Evolutionary conservation across 23 tunicate genomes (phyloP), one percentile per base, ranked within the genome.

Genomic region (Diplosoma virens): DNA sequence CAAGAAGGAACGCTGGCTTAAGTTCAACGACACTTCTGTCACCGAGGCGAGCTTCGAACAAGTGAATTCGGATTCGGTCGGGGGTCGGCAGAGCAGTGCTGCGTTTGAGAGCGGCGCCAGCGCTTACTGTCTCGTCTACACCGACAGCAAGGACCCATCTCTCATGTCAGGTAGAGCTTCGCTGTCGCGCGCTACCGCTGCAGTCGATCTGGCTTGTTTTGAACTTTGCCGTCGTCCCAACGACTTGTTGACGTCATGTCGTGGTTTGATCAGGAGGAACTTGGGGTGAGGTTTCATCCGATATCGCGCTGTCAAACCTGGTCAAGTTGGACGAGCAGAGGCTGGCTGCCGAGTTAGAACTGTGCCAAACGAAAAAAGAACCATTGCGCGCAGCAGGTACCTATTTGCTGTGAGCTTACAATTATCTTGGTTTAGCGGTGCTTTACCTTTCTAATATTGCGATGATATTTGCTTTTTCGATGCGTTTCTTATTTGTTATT

Each of bases 121-220:
- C 32, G 87, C 87, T 37, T 82, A 82, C 45, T 82, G 87, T 32
- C 66, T 82, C 14, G 73, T 82, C 25, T 82, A 82, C 47, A 54
- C 73, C 46, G 79, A 77, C 71, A 60, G 56, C 45, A 77, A 77
- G 25, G 16, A 16, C 11, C n/a, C n/a, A n/a, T n/a, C n/a, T n/a
- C n/a, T n/a, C n/a, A n/a, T n/a, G n/a, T n/a, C n/a, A n/a, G n/a
- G n/a, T n/a, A n/a, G n/a, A n/a, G n/a, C n/a, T n/a, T n/a, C n/a
- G n/a, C n/a, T n/a, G n/a, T n/a, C n/a, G n/a, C n/a, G n/a, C n/a
- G n/a, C n/a, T n/a, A n/a, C n/a, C n/a, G n/a, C n/a, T n/a, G n/a
- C n/a, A n/a, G n/a, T n/a, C n/a, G n/a, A n/a, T n/a, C n/a, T n/a
- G n/a, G n/a, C n/a, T n/a, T n/a, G n/a, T n/a, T n/a, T n/a, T n/a